phyloP scores from a whole-genome alignment of 2,113 vertebrate species.

The Pterocles burchelli region DNA sequence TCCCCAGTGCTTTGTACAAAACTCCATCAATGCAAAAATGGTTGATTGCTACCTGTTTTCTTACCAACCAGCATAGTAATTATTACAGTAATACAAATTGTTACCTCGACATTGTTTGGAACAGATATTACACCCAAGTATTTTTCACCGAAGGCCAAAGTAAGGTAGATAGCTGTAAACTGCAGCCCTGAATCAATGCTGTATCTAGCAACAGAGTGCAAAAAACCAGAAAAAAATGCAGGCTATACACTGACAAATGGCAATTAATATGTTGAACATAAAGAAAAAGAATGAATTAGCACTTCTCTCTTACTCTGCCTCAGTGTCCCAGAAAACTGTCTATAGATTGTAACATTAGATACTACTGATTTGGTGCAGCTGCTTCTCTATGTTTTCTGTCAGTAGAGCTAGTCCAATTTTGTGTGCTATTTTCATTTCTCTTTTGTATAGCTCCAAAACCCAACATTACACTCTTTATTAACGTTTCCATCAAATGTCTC shows the following conservation, averaged over 20 bases:
- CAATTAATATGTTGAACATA: neutral
- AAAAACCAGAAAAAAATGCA: neutral
- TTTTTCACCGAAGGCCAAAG: neutral
- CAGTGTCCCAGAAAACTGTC: conserved; percentile 18
- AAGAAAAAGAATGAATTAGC: conserved; percentile 37
- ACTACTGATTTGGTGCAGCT: conserved; percentile 17
- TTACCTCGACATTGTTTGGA: neutral
- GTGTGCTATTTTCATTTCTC: neutral
- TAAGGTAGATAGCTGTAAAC: neutral
- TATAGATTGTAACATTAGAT: neutral
- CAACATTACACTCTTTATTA: conserved; percentile 10
- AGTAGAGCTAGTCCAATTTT: neutral
- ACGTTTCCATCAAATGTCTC: neutral
- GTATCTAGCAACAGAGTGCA: neutral
- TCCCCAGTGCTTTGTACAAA: neutral
- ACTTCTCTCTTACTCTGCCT: conserved; percentile 37
- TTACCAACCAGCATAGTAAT: neutral
- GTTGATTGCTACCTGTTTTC: neutral
- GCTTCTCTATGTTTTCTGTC: conserved; percentile 2
- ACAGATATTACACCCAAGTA: neutral
- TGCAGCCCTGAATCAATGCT: neutral
- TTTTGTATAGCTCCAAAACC: neutral
- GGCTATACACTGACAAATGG: neutral
- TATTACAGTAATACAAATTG: neutral
- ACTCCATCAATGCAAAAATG: neutral